Evolutionary conservation across 2,113 vertebrate species (phyloP).

Genomic region (Polypterus senegalus): DNA sequence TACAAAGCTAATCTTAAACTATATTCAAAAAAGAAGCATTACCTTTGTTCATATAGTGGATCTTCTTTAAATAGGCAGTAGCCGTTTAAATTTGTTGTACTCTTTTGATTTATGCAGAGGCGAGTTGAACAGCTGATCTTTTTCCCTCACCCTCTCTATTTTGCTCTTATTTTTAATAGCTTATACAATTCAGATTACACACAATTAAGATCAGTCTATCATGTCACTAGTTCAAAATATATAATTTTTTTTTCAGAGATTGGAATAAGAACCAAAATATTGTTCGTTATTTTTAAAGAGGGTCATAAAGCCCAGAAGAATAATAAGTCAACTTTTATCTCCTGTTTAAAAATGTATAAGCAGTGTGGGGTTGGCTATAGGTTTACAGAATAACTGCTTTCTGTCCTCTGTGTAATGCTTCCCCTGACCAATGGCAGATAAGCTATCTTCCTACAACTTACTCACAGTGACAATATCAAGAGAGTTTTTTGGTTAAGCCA

Average conservation of each 20-base stretch:
- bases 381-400: conserved; percentile 45
- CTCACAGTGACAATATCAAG: conserved; percentile 61
- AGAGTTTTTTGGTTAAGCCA: conserved; percentile 63
- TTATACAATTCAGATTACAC: too few relatives aligned
- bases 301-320: conserved; percentile 30
- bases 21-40: too few relatives aligned
- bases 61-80: too few relatives aligned
- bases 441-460: conserved; percentile 40
- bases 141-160: too few relatives aligned
- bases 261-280: conserved; percentile 25
- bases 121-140: too few relatives aligned
- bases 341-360: conserved; percentile 58
- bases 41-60: too few relatives aligned
- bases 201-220: too few relatives aligned
- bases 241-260: background rate
- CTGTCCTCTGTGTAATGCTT: conserved; percentile 25
- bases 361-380: conserved; percentile 31
- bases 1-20: too few relatives aligned
- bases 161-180: too few relatives aligned
- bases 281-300: conserved; percentile 28
- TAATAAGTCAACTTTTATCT: conserved; percentile 33
- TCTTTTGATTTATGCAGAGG: too few relatives aligned
- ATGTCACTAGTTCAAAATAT: too few relatives aligned
- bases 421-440: conserved; percentile 30
- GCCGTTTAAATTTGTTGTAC: too few relatives aligned